Conservation (phyloP, 2,113 vertebrate species). For the Cyprinodon variegatus region DNA sequence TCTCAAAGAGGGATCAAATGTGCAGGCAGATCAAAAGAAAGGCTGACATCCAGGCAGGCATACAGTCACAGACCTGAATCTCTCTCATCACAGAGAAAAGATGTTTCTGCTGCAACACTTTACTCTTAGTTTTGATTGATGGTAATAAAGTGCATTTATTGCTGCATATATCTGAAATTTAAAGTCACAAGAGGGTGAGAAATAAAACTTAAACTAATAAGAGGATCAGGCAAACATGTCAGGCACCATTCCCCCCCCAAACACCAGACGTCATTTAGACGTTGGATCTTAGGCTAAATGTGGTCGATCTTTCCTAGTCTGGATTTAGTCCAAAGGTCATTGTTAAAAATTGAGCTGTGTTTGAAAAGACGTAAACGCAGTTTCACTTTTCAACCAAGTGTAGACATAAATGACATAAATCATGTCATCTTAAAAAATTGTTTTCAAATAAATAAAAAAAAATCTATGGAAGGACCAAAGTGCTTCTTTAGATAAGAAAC, state of each 20-base stretch:
- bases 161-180: neutral
- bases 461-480: neutral
- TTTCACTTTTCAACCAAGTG: too few species aligned
- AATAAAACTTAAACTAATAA: neutral
- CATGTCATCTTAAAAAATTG: too few species aligned
- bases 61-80: neutral
- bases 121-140: conserved; percentile 8
- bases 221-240: neutral
- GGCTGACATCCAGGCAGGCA: conserved; percentile 12
- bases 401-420: too few species aligned
- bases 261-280: too few species aligned
- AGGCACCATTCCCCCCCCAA: neutral
- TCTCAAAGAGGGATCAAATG: conserved; percentile 23
- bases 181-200: neutral
- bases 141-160: conserved; percentile 4
- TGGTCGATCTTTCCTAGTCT: too few species aligned
- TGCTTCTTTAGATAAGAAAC: neutral
- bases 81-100: neutral
- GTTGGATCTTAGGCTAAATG: too few species aligned
- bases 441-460: too few species aligned
- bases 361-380: too few species aligned
- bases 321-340: too few species aligned
- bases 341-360: too few species aligned
- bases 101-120: neutral
- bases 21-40: neutral